Base-by-base conservation (phyloP, 2,888 invertebrate genomes). In the Macrophya annulata region DNA sequence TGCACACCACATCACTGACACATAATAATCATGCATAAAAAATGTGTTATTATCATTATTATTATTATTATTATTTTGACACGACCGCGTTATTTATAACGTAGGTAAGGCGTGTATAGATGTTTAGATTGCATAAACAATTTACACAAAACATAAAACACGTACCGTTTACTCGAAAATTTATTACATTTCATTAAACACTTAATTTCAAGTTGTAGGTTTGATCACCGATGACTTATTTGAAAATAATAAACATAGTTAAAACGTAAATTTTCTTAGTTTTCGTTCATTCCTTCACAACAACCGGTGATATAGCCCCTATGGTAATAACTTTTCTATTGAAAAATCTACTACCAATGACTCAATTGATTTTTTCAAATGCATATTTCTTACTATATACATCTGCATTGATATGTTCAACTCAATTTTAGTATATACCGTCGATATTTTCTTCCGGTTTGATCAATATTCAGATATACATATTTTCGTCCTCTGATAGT, bases 401-500 rank as follows among this genome's bases (percentile, higher is more conserved):
- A 45, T 45, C 25, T 45, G 17, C 43, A 21, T 43, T 21, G 21
- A 48, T 74, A 43, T 10, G 62, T 62, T 40, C 1, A 74, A 45
- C 43, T n/a, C 1, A 74, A 74, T 21, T 74, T 74, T 17, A 21
- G 45, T 43, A 74, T 68, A n/a, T 77, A 55, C 6, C 17, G 37
- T n/a, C 17, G 77, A 48, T 15, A 48, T 76, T 76, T 51, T 76
- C 76, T 51, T 45, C 76, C 21, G 21, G 76, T 76, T 76, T 76
- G 76, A 76, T 76, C 76, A 76, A 76, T 55, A 77, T 37, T 68
- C 8, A 17, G 10, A 77, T 10, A n/a, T 31, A n/a, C 5, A 55
- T 31, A n/a, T 77, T 51, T 31, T 51, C 31, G 37, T 77, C n/a
- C 55, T 77, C 37, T 10, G 45, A 51, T 43, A 8, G 17, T 55